Percentiles rank a stretch among this genome's conserved stretches.
Conservation (phyloP, 2,888 invertebrate species). For the Reticulitermes lucifugus region DNA sequence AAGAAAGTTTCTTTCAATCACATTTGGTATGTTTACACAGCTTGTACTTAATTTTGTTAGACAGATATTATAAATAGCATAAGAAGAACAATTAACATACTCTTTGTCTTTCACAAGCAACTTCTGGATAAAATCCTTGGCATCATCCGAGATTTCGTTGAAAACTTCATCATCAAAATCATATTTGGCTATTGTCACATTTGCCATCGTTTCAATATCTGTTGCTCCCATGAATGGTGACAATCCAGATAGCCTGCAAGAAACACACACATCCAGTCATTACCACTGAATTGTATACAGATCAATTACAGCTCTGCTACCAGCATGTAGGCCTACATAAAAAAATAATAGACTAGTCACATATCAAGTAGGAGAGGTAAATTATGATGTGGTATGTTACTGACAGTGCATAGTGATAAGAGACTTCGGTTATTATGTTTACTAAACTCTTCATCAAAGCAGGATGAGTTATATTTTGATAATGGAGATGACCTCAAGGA, state of each 20-base stretch:
- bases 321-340: too few relatives aligned
- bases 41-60: neutral
- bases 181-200: slow-evolving; percentile 96
- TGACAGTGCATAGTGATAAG: too few relatives aligned
- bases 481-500: too few relatives aligned
- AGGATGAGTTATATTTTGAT: too few relatives aligned
- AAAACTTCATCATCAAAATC: slow-evolving; percentile 98
- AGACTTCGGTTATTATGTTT: too few relatives aligned
- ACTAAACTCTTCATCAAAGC: too few relatives aligned
- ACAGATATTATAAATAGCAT: neutral
- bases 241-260: slow-evolving; percentile 86
- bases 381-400: too few relatives aligned
- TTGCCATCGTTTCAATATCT: slow-evolving; percentile 98
- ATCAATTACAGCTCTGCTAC: too few relatives aligned
- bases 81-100: slow-evolving; percentile 70
- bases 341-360: too few relatives aligned
- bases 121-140: slow-evolving; percentile 95
- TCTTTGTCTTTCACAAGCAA: slow-evolving; percentile 91
- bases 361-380: too few relatives aligned
- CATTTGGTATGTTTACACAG: neutral
- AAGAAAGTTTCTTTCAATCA: too few relatives aligned
- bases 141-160: slow-evolving; percentile 92
- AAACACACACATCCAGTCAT: neutral
- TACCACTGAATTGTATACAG: too few relatives aligned
- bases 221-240: slow-evolving; percentile 99